Evolutionary conservation across 2,888 invertebrate genomes (phyloP).

Genomic region (Drosophila lutescens): DNA sequence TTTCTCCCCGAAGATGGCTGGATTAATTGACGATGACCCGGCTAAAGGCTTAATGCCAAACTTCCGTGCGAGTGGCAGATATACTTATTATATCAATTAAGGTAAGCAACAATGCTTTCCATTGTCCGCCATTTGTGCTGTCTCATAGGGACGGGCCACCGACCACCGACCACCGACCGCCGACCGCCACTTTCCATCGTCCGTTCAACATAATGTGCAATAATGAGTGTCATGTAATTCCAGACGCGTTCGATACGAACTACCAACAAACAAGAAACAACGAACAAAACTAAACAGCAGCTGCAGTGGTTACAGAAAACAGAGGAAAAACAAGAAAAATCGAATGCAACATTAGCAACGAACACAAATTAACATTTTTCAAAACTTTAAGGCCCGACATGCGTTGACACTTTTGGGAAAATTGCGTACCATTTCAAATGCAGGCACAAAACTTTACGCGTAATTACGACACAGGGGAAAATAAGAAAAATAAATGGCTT

Average conservation of each 20-base stretch:
- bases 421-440: conserved; percentile 66
- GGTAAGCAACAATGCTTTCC: conserved; percentile 56
- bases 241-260: conserved; percentile 48
- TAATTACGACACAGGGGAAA: conserved; percentile 55
- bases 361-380: conserved; percentile 68
- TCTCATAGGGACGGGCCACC: conserved; percentile 49
- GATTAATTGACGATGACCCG: conserved; percentile 59
- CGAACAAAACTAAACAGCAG: conserved; percentile 35
- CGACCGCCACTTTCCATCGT: conserved; percentile 59
- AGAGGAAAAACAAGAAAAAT: conserved; percentile 5
- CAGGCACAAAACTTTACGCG: conserved; percentile 53
- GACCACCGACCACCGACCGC: conserved; percentile 27
- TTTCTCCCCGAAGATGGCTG: conserved; percentile 30
- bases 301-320: conserved; percentile 25
- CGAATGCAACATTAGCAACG: conserved; percentile 38
- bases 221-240: conserved; percentile 73
- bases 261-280: conserved; percentile 1
- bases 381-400: conserved; percentile 53
- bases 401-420: conserved; percentile 72
- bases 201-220: conserved; percentile 47
- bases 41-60: conserved; percentile 56
- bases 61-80: conserved; percentile 57
- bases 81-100: conserved; percentile 63
- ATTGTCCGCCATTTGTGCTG: conserved; percentile 49
- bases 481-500: conserved; percentile 5